Evolutionary conservation across 2,888 invertebrate genomes (phyloP).

Genomic region (Mellilla xanthometata): DNA sequence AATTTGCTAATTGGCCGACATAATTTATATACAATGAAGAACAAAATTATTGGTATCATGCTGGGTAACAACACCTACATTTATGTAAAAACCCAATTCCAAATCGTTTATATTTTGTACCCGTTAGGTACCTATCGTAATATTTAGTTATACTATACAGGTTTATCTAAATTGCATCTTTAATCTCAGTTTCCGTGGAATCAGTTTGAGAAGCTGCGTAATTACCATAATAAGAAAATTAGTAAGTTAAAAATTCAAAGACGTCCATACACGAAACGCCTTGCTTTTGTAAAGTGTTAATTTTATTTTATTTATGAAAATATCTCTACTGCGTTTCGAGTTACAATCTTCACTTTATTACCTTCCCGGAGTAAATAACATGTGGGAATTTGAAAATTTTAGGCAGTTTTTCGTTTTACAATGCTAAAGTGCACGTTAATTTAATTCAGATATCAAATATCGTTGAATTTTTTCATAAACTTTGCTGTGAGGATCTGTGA

Average conservation of each 20-base stretch:
- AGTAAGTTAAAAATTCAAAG: constrained; percentile 16
- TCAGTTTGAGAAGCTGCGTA: constrained; percentile 19
- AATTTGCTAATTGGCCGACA: too few species aligned
- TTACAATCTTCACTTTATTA: constrained; percentile 3
- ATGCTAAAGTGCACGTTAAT: not conserved
- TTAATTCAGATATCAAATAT: not conserved
- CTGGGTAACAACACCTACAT: too few species aligned
- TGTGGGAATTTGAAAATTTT: not conserved
- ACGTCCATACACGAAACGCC: constrained; percentile 5
- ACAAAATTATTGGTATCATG: too few species aligned
- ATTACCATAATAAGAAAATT: constrained; percentile 36
- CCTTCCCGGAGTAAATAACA: not conserved
- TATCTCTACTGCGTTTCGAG: constrained; percentile 7
- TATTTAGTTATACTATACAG: not conserved
- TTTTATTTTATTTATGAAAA: constrained; percentile 14
- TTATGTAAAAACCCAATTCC: too few species aligned
- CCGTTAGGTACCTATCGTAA: too few species aligned
- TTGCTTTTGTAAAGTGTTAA: constrained; percentile 12
- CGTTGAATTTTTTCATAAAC: too few species aligned
- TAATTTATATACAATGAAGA: too few species aligned
- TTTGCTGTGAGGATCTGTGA: too few species aligned
- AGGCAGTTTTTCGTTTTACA: not conserved
- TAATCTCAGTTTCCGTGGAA: constrained; percentile 5
- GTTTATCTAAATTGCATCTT: constrained; percentile 5
- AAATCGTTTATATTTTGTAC: too few species aligned